Percentiles rank a stretch among this genome's conserved stretches.
Conservation (phyloP, 2,888 invertebrate genomes). For the Blastobasis adustella region DNA sequence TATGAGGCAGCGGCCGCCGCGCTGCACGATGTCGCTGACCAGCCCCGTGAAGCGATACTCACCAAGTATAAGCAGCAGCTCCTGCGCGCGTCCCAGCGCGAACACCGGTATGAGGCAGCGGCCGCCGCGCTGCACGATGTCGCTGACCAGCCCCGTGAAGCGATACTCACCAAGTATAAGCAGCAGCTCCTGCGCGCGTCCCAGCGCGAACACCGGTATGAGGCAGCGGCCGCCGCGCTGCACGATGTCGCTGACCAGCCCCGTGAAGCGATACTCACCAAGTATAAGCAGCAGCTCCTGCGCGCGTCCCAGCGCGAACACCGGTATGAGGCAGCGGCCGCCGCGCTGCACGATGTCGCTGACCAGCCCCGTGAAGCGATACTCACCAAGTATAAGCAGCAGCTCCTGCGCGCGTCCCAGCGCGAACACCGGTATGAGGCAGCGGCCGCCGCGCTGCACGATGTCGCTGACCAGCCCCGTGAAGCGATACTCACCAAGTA, state of each 20-base stretch:
- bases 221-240: slow-evolving; percentile 97
- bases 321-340: slow-evolving; percentile 98
- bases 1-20: slow-evolving; percentile 98
- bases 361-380: slow-evolving; percentile 93
- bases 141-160: slow-evolving; percentile 93
- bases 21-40: slow-evolving; percentile 95
- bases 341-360: slow-evolving; percentile 97
- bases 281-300: slow-evolving; percentile 95
- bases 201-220: slow-evolving; percentile 98
- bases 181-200: slow-evolving; percentile 96
- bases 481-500: slow-evolving; percentile 88
- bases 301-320: slow-evolving; percentile 97
- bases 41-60: slow-evolving; percentile 88
- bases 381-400: slow-evolving; percentile 85
- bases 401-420: slow-evolving; percentile 97
- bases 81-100: slow-evolving; percentile 97
- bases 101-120: slow-evolving; percentile 99
- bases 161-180: slow-evolving; percentile 88
- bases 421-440: slow-evolving; percentile 99
- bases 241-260: slow-evolving; percentile 95
- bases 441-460: slow-evolving; percentile 96
- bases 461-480: slow-evolving; percentile 95
- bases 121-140: slow-evolving; percentile 97
- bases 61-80: slow-evolving; percentile 91
- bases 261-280: slow-evolving; percentile 88